These are phyloP conservation scores for Nymphalis polychloros DNA, from an alignment of 2,888 invertebrate genomes.

Conservation along the genomic window DNA sequence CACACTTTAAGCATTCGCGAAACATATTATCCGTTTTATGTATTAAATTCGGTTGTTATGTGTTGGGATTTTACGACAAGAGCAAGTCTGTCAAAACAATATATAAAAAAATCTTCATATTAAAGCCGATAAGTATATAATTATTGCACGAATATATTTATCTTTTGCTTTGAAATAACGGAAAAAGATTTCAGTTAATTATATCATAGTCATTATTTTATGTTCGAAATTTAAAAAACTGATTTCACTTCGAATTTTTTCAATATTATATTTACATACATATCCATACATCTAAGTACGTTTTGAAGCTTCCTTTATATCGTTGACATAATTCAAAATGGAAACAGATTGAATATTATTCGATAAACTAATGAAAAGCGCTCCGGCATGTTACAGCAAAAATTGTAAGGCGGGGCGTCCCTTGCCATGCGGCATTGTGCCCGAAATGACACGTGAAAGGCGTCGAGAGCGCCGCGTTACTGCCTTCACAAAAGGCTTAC, in stretches of 20 bases:
- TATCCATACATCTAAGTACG: background rate
- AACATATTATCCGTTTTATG: too few species aligned
- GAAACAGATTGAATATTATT: constrained; percentile 33
- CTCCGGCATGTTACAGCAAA: constrained; percentile 64
- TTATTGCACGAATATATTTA: too few species aligned
- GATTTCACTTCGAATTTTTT: background rate
- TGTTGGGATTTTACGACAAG: too few species aligned
- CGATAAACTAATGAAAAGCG: constrained; percentile 69
- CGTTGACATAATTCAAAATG: constrained; percentile 8
- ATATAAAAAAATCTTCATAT: too few species aligned
- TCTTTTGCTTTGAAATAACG: too few species aligned
- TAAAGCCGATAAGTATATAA: too few species aligned
- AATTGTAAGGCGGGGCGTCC: constrained; percentile 63
- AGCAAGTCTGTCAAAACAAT: too few species aligned
- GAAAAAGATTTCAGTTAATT: too few species aligned
- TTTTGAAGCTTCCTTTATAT: background rate
- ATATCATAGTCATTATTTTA: background rate
- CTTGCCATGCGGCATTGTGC: constrained; percentile 70
- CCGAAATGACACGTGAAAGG: constrained; percentile 80
- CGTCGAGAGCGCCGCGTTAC: constrained; percentile 73
- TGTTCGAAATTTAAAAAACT: background rate
- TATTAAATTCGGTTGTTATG: too few species aligned
- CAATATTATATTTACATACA: background rate
- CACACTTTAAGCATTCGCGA: too few species aligned
- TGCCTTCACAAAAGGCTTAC: constrained; percentile 79